Evolutionary conservation across 2,113 vertebrate genomes (phyloP).

Genomic region (Lanius collurio): DNA sequence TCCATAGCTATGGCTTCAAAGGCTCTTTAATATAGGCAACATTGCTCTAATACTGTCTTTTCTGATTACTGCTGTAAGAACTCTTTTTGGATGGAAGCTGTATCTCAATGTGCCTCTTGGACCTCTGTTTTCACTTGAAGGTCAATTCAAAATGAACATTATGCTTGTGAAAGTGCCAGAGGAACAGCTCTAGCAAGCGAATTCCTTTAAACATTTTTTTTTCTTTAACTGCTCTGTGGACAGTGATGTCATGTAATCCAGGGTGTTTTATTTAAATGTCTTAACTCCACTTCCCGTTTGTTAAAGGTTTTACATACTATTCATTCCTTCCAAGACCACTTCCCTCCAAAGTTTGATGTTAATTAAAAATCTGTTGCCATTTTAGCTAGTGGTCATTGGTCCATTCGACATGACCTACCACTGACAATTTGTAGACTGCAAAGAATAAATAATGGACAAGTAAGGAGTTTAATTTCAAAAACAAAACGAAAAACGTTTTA

Average conservation of each 20-base stretch:
- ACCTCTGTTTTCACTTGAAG: neutral
- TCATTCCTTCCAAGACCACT: neutral
- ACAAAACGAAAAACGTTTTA: neutral
- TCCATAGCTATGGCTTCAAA: neutral
- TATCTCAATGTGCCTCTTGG: neutral
- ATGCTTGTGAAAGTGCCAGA: neutral
- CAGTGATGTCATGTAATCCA: neutral
- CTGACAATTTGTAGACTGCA: neutral
- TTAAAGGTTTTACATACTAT: neutral
- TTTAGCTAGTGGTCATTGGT: neutral
- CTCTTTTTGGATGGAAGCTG: neutral
- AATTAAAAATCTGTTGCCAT: neutral
- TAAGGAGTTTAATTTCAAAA: neutral
- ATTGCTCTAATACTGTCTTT: neutral
- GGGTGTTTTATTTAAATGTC: neutral
- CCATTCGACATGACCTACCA: neutral
- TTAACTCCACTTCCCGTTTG: neutral
- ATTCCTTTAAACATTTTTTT: neutral
- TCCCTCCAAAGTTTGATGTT: neutral
- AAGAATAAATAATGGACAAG: neutral
- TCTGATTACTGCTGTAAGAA: neutral
- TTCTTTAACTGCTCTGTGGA: neutral
- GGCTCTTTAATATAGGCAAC: neutral
- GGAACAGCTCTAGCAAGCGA: neutral
- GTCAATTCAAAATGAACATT: neutral